phyloP scores from a whole-genome alignment of 2,797 vertebrate species.

The Dermochelys coriacea region DNA sequence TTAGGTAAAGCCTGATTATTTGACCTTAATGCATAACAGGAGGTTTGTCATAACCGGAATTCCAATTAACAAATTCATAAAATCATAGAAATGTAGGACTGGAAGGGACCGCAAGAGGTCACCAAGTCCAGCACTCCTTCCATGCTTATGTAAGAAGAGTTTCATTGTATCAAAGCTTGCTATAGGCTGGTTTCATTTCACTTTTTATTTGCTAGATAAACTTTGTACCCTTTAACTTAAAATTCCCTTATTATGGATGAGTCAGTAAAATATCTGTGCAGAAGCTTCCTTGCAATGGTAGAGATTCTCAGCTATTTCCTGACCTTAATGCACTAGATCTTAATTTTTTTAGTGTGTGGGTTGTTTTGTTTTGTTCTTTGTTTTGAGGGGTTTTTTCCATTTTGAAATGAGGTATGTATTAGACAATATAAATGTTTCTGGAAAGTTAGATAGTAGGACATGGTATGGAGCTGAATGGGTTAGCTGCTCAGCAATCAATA shows the following conservation, averaged over 20 bases:
- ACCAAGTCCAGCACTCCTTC: background rate
- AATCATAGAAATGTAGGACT: background rate
- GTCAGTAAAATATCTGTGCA: background rate
- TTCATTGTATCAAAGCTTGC: background rate
- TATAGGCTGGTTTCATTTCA: background rate
- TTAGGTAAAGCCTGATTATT: background rate
- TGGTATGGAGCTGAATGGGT: conserved; percentile 36
- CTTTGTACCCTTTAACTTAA: background rate
- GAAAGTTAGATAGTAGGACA: background rate
- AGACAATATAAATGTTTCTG: background rate
- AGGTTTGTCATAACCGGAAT: background rate
- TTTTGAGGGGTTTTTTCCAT: background rate
- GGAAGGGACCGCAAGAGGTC: background rate
- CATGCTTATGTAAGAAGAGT: background rate
- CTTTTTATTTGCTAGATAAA: background rate
- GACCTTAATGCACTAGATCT: background rate
- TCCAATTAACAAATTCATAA: background rate
- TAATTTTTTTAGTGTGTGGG: background rate
- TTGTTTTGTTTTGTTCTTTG: background rate
- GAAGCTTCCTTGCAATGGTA: background rate
- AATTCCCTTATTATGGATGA: background rate
- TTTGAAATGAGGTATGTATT: background rate
- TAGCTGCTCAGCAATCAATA: conserved; percentile 24
- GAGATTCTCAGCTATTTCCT: background rate
- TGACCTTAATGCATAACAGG: background rate